A percentile compares a stretch with the other conserved stretches of the same genome.
These are phyloP conservation scores for Prenolepis imparis DNA, from an alignment of 2,888 invertebrate genomes.

Conservation along the genomic window DNA sequence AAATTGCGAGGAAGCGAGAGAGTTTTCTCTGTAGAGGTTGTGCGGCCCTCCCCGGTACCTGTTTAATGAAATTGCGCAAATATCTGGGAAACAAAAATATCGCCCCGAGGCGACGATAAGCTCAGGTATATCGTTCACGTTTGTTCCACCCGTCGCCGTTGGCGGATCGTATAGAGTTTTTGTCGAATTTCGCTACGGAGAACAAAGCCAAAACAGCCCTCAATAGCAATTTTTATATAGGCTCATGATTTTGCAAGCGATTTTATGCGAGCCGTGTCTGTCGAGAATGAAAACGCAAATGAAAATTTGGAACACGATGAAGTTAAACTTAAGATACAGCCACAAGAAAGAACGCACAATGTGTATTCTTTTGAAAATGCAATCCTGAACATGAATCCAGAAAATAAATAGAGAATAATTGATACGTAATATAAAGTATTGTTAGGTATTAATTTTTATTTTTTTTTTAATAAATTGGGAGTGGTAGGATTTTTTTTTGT, in stretches of 20 bases:
- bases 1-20: neutral
- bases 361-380: neutral
- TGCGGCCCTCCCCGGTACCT: neutral
- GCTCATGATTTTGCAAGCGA: neutral
- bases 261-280: neutral
- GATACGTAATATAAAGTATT: neutral
- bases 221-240: constrained; percentile 44
- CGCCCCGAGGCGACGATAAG: neutral
- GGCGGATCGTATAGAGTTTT: neutral
- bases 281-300: neutral
- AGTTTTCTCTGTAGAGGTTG: neutral
- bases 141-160: neutral
- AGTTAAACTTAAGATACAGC: neutral
- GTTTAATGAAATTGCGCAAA: constrained; percentile 43
- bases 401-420: neutral
- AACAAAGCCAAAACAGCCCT: constrained; percentile 11
- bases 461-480: neutral
- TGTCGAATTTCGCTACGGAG: neutral
- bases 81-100: constrained; percentile 36
- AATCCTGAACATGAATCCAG: neutral
- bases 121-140: neutral
- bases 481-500: neutral
- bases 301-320: neutral
- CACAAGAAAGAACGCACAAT: neutral
- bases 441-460: neutral